These are phyloP conservation scores for Rhinatrema bivittatum DNA, from an alignment of 2,797 vertebrate species.

Conservation along the genomic window DNA sequence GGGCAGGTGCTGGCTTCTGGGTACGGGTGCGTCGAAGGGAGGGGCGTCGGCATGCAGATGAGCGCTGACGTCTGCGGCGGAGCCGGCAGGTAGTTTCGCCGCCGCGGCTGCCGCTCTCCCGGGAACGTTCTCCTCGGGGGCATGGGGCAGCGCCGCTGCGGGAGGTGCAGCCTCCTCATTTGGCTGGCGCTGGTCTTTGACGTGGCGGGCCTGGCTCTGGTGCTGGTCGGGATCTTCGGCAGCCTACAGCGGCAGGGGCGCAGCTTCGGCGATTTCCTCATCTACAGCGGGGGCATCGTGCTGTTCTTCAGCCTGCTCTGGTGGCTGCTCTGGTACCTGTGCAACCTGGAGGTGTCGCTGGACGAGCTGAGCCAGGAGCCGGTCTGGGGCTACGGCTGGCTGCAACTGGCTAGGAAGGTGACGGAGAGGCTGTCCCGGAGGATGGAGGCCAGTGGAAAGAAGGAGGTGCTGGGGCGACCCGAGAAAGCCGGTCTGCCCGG, in stretches of 20 bases:
- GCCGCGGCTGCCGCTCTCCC: not conserved
- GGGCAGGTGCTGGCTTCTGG: no score
- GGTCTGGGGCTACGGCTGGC: slow-evolving; percentile 25
- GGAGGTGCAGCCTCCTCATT: slow-evolving; percentile 52
- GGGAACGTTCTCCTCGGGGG: not conserved
- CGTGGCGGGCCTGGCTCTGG: slow-evolving; percentile 36
- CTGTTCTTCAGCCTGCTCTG: slow-evolving; percentile 66
- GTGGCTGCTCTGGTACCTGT: slow-evolving; percentile 71
- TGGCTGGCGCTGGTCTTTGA: slow-evolving; percentile 54
- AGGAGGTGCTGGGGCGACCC: slow-evolving; percentile 1
- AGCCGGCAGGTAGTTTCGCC: no score
- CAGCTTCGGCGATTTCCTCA: slow-evolving; percentile 70
- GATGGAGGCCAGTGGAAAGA: slow-evolving; percentile 11
- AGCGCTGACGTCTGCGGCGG: no score
- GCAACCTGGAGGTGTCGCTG: slow-evolving; percentile 42
- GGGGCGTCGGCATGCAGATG: no score
- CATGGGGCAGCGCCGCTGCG: slow-evolving; percentile 32
- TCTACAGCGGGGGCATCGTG: slow-evolving; percentile 63
- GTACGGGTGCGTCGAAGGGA: no score
- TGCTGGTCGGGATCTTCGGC: slow-evolving; percentile 63
- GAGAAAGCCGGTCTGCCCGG: slow-evolving; percentile 13
- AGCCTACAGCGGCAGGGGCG: slow-evolving; percentile 43
- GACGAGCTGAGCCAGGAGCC: slow-evolving; percentile 23
- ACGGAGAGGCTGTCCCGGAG: slow-evolving; percentile 45
- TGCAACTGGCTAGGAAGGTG: slow-evolving; percentile 54